Evolutionary conservation across 2,113 vertebrate species (phyloP), one percentile per base, ranked within the genome.

Genomic region (Nothoprocta pentlandii): DNA sequence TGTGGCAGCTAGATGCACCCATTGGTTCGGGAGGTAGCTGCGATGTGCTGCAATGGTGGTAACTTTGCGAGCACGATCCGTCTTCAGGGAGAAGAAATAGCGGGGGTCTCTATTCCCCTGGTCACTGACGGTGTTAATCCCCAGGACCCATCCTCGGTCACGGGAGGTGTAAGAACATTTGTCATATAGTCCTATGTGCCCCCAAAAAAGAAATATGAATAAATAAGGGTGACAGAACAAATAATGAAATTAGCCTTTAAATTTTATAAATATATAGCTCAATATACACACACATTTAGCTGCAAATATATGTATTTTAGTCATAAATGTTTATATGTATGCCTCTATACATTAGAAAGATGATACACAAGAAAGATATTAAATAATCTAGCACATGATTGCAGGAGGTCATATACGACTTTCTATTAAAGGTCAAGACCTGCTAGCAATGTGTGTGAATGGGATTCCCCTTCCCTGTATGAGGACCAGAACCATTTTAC

Each of bases 11-110:
- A 99, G 98, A 68, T 99, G 98, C 3, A 98, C 98, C 99, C 99
- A 99, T 76, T 99, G 99, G 95, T 98, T 99, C 46, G 99, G 98
- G 91, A 98, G 95, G 97, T 99, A 99, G 96, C 97, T 99, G 89
- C 97, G 96, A 36, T 99, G 99, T 93, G 99, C 98, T 90, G 98
- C 97, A 89, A 99, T 98, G 92, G 98, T 98, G 94, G 99, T 99
- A 85, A 98, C 98, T 97, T 99, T 99, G 95, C 99, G 99, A 85
- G 99, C 99, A 80, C 99, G 99, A 94, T 99, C 99, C 6, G 99
- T 99, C 98, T 99, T 99, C 83, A 99, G 98, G 64, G 99, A 99
- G 98, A 99, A 99, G 98, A 99, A 99, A 98, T 99, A 99, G 69
- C 99, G 99, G n/a, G 99, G 99, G 91, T 99, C 99, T 93, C 98